Base-by-base conservation (phyloP, 2,113 vertebrate genomes). In the Chaetorhynchus papuensis region DNA sequence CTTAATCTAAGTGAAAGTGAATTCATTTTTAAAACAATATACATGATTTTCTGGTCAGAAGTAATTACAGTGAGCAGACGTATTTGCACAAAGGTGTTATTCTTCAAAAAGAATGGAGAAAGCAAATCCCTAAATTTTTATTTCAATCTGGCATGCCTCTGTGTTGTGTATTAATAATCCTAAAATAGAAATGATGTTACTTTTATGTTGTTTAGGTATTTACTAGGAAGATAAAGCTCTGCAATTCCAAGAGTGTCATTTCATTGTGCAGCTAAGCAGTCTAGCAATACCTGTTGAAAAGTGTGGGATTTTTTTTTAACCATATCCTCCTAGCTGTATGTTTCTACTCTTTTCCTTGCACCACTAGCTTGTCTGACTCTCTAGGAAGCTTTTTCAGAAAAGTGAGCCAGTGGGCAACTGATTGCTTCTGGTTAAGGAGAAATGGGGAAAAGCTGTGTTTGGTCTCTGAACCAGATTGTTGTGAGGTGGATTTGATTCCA, bases 251-350 rank as follows among this genome's bases (percentile, higher is more conserved):
- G 45, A 41, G 26, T 41, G 15, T 63, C 0, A 13, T 70, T 92
- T 69, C 17, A 8, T 59, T 13, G 1, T 71, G 26, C 42, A 75
- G 12, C 75, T 61, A 66, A 90, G 19, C 37, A 35, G 33, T 64
- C 31, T 64, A 60, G 16, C 10, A 24, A 21, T 90, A 64, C 4
- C 20, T 66, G 18, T 47, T 75, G 61, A 59, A 71, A 68, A 82
- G 11, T 47, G 13, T 44, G 10, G 1, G 1, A 0, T 3, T 0
- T 33, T 35, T 69, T 69, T 49, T 59, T 16, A 61, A n/a, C 9
- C 11, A 45, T 75, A 20, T 42, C 10, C 9, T 83, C 26, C 17
- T 22, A 57, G 18, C 33, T 90, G 10, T 66, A 9, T 44, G 8
- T 50, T 83, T 80, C 27, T 94, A 5, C 33, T 49, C 11, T 39